Conservation (phyloP, 2,888 invertebrate genomes). For the Lordiphosa andalusiaca region DNA sequence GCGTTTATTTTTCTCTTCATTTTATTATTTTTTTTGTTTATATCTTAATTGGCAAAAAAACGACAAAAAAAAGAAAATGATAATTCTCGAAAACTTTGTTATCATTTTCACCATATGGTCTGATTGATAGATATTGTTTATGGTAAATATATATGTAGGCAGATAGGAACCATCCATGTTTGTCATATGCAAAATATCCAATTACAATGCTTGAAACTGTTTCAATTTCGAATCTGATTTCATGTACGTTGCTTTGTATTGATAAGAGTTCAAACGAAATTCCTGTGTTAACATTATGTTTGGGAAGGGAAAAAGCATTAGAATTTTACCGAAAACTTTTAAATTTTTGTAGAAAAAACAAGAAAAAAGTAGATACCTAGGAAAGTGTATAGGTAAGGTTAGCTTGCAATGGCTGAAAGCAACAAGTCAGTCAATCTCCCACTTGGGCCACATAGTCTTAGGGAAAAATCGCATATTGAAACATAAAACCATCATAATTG, state of each 20-base stretch:
- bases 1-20: slow-evolving; percentile 39
- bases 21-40: slow-evolving; percentile 9
- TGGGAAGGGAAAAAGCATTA: not conserved
- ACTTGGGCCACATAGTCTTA: no score
- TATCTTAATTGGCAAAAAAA: slow-evolving; percentile 54
- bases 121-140: slow-evolving; percentile 12
- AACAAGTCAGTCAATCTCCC: no score
- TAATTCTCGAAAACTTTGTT: slow-evolving; percentile 10
- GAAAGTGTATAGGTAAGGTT: no score
- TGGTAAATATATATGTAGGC: not conserved
- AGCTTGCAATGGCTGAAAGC: no score
- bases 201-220: slow-evolving; percentile 14
- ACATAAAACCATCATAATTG: no score
- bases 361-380: no score
- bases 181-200: slow-evolving; percentile 20
- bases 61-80: not conserved
- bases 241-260: not conserved
- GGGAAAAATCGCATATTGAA: no score
- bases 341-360: no score
- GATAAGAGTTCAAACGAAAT: slow-evolving; percentile 18
- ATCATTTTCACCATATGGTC: slow-evolving; percentile 30
- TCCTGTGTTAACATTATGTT: slow-evolving; percentile 3
- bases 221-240: slow-evolving; percentile 2
- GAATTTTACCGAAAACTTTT: no score
- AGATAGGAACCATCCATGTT: not conserved